Conservation (phyloP, 2,797 vertebrate genomes). For the Rhynchotus rufescens region DNA sequence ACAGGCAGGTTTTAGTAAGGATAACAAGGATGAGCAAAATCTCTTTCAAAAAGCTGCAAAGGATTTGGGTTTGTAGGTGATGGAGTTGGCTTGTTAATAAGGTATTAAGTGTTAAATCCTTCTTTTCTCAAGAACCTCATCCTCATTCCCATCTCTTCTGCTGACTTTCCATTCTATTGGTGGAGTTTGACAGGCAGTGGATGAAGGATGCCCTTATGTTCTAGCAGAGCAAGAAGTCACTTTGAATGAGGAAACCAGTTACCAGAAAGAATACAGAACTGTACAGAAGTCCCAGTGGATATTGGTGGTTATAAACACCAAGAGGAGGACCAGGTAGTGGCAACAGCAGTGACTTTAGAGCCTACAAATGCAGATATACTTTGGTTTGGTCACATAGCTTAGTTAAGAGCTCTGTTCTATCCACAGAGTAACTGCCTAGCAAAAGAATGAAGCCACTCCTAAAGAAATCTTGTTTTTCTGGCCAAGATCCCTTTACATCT, state of each 20-base stretch:
- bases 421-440: not conserved
- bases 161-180: not conserved
- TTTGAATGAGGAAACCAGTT: not conserved
- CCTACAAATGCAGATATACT: not conserved
- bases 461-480: not conserved
- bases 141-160: not conserved
- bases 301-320: not conserved
- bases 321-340: not conserved
- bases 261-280: not conserved
- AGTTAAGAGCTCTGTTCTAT: not conserved
- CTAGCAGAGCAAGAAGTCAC: not conserved
- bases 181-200: not conserved
- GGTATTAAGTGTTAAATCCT: not conserved
- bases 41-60: not conserved
- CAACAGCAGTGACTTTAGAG: not conserved
- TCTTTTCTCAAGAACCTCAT: not conserved
- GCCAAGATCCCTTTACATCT: not conserved
- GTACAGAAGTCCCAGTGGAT: not conserved
- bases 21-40: not conserved
- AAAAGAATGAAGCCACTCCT: not conserved
- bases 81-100: not conserved
- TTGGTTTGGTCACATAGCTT: not conserved
- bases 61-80: not conserved
- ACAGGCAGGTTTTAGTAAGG: not conserved
- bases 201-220: not conserved